Evolutionary conservation across 2,888 invertebrate species (phyloP).

Genomic region (Microctonus brassicae): DNA sequence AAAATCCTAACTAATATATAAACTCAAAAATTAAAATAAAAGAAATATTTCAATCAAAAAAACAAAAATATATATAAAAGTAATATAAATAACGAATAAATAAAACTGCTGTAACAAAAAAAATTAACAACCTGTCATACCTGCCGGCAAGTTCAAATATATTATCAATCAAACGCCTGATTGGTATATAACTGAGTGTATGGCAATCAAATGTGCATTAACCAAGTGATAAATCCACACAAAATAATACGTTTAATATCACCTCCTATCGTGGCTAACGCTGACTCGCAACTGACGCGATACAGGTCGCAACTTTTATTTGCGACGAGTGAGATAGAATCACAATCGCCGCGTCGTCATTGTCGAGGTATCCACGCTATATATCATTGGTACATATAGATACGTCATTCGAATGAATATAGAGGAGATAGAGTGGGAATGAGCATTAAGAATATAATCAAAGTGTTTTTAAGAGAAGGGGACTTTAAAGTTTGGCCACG

Average conservation of each 20-base stretch:
- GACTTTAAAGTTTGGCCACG: conserved; percentile 15
- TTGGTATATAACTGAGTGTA: too few relatives aligned
- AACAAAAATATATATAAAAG: background rate
- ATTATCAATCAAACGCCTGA: background rate
- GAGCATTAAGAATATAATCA: background rate
- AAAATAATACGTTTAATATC: background rate
- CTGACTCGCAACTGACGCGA: conserved; percentile 36
- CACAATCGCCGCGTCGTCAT: conserved; percentile 25
- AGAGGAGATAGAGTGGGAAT: conserved; percentile 9
- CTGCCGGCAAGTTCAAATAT: conserved; percentile 1
- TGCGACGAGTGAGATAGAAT: conserved; percentile 37
- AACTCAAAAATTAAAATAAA: too few relatives aligned
- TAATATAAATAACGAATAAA: background rate
- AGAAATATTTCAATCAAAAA: too few relatives aligned
- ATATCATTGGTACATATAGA: conserved; percentile 9
- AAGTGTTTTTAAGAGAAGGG: background rate
- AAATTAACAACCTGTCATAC: conserved; percentile 1
- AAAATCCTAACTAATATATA: too few relatives aligned
- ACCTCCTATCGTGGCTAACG: conserved; percentile 32
- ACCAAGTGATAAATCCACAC: background rate
- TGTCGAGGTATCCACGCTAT: conserved; percentile 18
- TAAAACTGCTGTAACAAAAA: background rate
- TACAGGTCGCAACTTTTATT: conserved; percentile 38
- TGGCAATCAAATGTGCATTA: too few relatives aligned
- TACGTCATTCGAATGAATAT: background rate